phyloP scores from a whole-genome alignment of 1,140 invertebrate species.

The Cecropterus lyciades region DNA sequence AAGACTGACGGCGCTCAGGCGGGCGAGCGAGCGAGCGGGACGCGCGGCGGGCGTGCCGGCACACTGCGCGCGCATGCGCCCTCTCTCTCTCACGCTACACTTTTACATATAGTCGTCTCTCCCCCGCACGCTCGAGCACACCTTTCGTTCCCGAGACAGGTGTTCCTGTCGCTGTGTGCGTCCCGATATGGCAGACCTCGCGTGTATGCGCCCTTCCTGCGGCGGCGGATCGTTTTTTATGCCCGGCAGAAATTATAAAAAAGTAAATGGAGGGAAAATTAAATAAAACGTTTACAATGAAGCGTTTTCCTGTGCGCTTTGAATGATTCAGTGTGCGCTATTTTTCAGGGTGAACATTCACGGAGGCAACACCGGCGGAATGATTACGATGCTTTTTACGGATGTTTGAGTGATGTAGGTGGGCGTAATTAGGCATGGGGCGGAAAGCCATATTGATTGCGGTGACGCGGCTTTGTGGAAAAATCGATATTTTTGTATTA shows the following conservation, averaged over 20 bases:
- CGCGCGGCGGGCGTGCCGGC: conserved; percentile 79
- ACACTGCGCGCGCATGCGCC: conserved; percentile 71
- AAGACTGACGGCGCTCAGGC: conserved; percentile 72
- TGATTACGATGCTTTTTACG: conserved; percentile 75
- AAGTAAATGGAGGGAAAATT: conserved; percentile 84
- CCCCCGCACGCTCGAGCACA: conserved; percentile 72
- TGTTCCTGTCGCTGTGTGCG: conserved; percentile 76
- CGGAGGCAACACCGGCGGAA: conserved; percentile 50
- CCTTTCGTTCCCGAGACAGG: conserved; percentile 83
- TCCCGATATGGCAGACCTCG: conserved; percentile 56
- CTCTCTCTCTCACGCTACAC: conserved; percentile 58
- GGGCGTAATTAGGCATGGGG: conserved; percentile 82
- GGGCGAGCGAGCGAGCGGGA: conserved; percentile 70
- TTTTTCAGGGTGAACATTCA: conserved; percentile 71
- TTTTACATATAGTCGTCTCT: conserved; percentile 58
- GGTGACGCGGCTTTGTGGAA: conserved; percentile 81
- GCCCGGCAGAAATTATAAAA: conserved; percentile 83
- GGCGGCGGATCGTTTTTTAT: conserved; percentile 83
- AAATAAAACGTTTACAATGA: conserved; percentile 84
- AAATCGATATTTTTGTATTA: conserved; percentile 84
- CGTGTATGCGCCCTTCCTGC: conserved; percentile 78
- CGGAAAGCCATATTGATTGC: conserved; percentile 83
- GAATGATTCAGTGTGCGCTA: conserved; percentile 78
- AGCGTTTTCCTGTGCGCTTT: conserved; percentile 82
- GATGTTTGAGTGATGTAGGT: conserved; percentile 79